Evolutionary conservation across 2,113 vertebrate species (phyloP).

Genomic region (Lipophrys pholis): DNA sequence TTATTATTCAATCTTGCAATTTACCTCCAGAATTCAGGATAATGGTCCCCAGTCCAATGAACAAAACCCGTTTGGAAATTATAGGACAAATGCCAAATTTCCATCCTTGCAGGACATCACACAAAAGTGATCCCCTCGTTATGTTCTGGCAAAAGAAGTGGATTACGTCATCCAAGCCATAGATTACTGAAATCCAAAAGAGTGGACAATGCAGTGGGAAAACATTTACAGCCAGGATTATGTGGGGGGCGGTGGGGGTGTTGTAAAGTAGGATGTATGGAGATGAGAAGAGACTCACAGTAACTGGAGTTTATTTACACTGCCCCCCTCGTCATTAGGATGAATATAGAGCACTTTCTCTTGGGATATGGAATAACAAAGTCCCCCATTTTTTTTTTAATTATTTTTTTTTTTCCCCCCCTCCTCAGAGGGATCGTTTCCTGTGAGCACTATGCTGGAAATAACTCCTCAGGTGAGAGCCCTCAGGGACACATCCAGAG

Average conservation of each 20-base stretch:
- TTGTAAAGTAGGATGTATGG: slow-evolving; percentile 27
- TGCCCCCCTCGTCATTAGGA: slow-evolving; percentile 38
- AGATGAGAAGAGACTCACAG: slow-evolving; percentile 22
- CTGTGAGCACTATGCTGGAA: slow-evolving; percentile 59
- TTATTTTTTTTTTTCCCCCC: too few species aligned
- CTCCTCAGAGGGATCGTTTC: slow-evolving; percentile 61
- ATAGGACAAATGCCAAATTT: slow-evolving; percentile 54
- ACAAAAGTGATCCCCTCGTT: slow-evolving; percentile 46
- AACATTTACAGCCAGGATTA: slow-evolving; percentile 49
- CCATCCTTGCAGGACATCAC: slow-evolving; percentile 26
- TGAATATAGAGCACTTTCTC: slow-evolving; percentile 66
- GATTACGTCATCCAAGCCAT: slow-evolving; percentile 51
- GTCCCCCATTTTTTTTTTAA: slow-evolving; percentile 31
- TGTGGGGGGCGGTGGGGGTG: background rate
- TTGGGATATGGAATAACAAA: slow-evolving; percentile 43
- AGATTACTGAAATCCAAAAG: slow-evolving; percentile 50
- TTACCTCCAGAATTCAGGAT: slow-evolving; percentile 46
- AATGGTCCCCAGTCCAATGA: slow-evolving; percentile 49
- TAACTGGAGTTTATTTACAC: slow-evolving; percentile 59
- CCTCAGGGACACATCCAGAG: slow-evolving; percentile 57
- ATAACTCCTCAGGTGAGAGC: slow-evolving; percentile 74
- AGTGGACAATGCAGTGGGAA: slow-evolving; percentile 40
- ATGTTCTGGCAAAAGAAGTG: slow-evolving; percentile 36
- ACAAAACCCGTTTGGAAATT: slow-evolving; percentile 48
- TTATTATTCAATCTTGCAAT: slow-evolving; percentile 56